A percentile compares a stretch with the other conserved stretches of the same genome.
Evolutionary conservation across 2,888 invertebrate genomes (phyloP).

Genomic region (Beris morrisii): DNA sequence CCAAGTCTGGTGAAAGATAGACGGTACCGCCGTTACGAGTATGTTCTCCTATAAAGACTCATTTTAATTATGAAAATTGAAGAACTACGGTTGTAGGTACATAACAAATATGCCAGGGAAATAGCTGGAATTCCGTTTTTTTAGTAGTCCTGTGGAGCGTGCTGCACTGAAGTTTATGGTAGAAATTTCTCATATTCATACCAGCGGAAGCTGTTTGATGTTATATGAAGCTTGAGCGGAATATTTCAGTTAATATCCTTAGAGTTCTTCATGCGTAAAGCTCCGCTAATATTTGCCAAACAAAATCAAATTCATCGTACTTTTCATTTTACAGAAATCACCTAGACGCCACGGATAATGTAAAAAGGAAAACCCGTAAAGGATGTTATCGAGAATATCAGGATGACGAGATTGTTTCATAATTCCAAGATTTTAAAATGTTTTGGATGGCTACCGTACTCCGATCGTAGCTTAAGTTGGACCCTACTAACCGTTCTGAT

Average conservation of each 20-base stretch:
- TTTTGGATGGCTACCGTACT: conserved; percentile 41
- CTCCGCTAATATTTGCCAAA: too few relatives aligned
- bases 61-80: conserved; percentile 33
- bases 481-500: conserved; percentile 48
- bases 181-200: too few relatives aligned
- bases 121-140: too few relatives aligned
- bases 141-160: too few relatives aligned
- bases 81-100: neutral
- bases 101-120: too few relatives aligned
- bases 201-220: too few relatives aligned
- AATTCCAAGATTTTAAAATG: conserved; percentile 44
- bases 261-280: too few relatives aligned
- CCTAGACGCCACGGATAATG: neutral
- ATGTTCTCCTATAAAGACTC: conserved; percentile 5
- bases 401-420: conserved; percentile 46
- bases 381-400: conserved; percentile 41
- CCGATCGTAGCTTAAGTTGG: conserved; percentile 45
- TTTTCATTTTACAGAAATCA: neutral
- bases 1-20: too few relatives aligned
- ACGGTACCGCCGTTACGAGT: too few relatives aligned
- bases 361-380: conserved; percentile 27
- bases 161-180: too few relatives aligned
- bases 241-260: too few relatives aligned
- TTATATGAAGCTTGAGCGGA: too few relatives aligned
- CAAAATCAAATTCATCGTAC: neutral